Evolutionary conservation across 2,888 invertebrate species (phyloP).

Genomic region (Torymus auratus): DNA sequence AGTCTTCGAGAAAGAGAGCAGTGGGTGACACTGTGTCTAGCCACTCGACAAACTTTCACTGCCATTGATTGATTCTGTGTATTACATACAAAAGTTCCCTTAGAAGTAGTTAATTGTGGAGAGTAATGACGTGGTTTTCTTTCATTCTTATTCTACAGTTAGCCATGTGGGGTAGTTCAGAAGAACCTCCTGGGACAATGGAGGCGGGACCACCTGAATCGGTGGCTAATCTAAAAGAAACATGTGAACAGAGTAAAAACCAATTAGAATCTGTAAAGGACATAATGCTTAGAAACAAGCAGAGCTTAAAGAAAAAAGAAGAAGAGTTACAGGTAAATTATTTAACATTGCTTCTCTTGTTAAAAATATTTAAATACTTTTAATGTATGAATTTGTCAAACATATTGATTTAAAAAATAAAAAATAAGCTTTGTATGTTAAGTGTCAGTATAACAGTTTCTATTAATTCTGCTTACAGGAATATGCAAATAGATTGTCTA

Average conservation of each 20-base stretch:
- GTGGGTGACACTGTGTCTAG: conserved; percentile 69
- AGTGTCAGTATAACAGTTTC: neutral
- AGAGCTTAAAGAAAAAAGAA: conserved; percentile 72
- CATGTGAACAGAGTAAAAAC: conserved; percentile 69
- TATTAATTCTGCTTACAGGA: conserved; percentile 65
- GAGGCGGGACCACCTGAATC: conserved; percentile 66
- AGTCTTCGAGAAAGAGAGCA: conserved; percentile 72
- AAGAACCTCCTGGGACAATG: conserved; percentile 69
- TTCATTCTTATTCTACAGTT: conserved; percentile 71
- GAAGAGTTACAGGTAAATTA: conserved; percentile 72
- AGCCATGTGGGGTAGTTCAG: conserved; percentile 71
- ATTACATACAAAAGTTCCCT: conserved; percentile 47
- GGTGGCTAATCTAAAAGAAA: conserved; percentile 63
- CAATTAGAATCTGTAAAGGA: conserved; percentile 72
- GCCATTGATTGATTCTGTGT: conserved; percentile 67
- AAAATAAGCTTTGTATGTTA: neutral
- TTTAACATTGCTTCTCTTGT: conserved; percentile 3
- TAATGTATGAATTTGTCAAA: too few relatives aligned
- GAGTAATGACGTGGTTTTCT: conserved; percentile 69
- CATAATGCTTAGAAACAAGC: conserved; percentile 71
- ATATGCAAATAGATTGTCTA: conserved; percentile 74
- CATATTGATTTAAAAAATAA: conserved; percentile 19
- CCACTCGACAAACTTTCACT: conserved; percentile 71
- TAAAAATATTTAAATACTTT: conserved; percentile 8
- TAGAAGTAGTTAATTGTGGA: conserved; percentile 42